phyloP scores from a whole-genome alignment of 2,888 invertebrate genomes.

The Hartigia nigra region DNA sequence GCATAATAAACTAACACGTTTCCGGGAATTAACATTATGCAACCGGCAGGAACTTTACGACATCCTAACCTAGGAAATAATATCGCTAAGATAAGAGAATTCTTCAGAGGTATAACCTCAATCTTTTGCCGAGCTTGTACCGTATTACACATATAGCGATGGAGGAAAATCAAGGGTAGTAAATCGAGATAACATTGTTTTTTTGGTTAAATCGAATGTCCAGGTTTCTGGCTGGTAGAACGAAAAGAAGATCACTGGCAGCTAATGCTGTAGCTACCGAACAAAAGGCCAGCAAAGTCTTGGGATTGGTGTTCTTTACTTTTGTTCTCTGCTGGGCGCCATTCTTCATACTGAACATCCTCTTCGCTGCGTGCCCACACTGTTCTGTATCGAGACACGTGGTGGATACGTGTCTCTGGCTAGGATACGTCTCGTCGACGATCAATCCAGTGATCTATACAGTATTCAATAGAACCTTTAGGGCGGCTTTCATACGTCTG shows the following conservation, averaged over 20 bases:
- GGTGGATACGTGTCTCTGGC: constrained; percentile 87
- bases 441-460: constrained; percentile 96
- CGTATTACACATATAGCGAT: not conserved
- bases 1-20: not conserved
- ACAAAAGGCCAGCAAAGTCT: constrained; percentile 94
- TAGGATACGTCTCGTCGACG: constrained; percentile 92
- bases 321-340: constrained; percentile 95
- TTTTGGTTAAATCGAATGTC: not conserved
- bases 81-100: not conserved
- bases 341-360: constrained; percentile 88
- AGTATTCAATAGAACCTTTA: constrained; percentile 89
- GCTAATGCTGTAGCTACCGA: constrained; percentile 90
- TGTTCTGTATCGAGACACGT: constrained; percentile 82
- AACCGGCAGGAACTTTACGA: not conserved
- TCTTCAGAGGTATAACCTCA: not conserved
- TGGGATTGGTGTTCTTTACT: constrained; percentile 91
- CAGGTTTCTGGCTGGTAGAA: constrained; percentile 77
- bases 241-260: constrained; percentile 77
- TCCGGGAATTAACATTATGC: not conserved
- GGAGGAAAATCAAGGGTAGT: too few relatives aligned
- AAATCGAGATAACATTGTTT: too few relatives aligned
- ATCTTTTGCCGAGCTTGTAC: not conserved
- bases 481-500: constrained; percentile 84
- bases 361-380: constrained; percentile 85
- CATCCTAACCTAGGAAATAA: not conserved